These are phyloP conservation scores for Cygnus buccinator DNA, from an alignment of 2,113 vertebrate species.

Conservation along the genomic window DNA sequence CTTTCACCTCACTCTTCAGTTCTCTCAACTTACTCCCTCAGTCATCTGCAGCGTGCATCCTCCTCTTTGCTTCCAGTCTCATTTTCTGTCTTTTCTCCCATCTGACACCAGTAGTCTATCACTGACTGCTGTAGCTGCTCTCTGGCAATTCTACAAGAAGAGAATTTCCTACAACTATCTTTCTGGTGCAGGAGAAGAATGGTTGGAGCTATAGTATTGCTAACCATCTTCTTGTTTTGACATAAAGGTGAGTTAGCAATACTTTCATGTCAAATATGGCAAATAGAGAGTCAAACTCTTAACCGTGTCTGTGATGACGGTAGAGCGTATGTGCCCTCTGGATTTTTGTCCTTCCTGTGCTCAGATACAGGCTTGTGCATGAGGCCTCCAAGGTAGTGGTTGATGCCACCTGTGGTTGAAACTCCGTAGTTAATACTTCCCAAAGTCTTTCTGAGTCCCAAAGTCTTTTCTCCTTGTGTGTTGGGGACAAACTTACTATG, in stretches of 20 bases:
- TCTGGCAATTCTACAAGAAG: neutral
- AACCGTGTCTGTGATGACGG: neutral
- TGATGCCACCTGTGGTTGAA: neutral
- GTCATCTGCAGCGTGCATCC: neutral
- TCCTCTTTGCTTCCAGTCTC: neutral
- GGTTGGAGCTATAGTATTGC: neutral
- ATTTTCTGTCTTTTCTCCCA: neutral
- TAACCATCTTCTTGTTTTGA: neutral
- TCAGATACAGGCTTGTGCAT: neutral
- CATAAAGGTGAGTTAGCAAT: neutral
- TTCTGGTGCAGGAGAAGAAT: neutral
- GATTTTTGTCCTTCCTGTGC: neutral
- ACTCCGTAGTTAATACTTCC: accelerated
- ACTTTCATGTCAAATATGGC: neutral
- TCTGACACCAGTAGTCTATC: neutral
- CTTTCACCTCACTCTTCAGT: neutral
- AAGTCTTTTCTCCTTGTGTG: neutral
- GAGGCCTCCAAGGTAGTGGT: neutral
- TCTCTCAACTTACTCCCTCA: neutral
- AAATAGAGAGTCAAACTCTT: neutral
- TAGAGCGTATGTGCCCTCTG: neutral
- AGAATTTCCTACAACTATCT: neutral
- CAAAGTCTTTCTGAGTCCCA: neutral
- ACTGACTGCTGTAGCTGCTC: neutral
- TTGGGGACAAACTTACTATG: neutral